phyloP scores from a whole-genome alignment of 2,888 invertebrate genomes.

The Gastracanthus pulcherrimus region DNA sequence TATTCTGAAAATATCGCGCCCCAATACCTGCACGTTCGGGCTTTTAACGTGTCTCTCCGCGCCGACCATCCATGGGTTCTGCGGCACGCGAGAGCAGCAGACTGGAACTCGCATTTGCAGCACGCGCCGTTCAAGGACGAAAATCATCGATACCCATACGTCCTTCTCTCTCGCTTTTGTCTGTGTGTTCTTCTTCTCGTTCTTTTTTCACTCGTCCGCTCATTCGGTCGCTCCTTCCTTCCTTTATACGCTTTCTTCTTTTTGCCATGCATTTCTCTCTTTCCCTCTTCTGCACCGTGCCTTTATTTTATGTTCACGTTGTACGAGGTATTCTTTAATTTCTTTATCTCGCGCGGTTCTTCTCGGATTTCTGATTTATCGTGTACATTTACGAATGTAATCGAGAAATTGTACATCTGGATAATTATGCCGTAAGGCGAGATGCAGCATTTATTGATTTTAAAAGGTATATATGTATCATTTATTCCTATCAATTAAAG shows the following conservation, averaged over 20 bases:
- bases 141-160: constrained; percentile 45
- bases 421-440: too few species aligned
- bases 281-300: not conserved
- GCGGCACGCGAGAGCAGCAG: constrained; percentile 57
- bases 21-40: constrained; percentile 41
- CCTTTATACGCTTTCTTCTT: not conserved
- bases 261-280: not conserved
- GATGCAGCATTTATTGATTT: too few species aligned
- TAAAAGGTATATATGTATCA: too few species aligned
- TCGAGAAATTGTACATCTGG: too few species aligned
- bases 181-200: not conserved
- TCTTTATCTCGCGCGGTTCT: constrained; percentile 9
- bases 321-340: constrained; percentile 8
- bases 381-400: not conserved
- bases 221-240: not conserved
- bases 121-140: constrained; percentile 59
- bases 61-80: too few species aligned
- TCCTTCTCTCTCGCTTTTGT: not conserved
- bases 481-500: too few species aligned
- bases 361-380: not conserved
- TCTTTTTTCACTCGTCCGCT: not conserved
- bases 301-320: constrained; percentile 27
- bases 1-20: constrained; percentile 25
- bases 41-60: constrained; percentile 49
- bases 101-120: constrained; percentile 59